Percentiles rank a stretch among this genome's conserved stretches.
phyloP scores from a whole-genome alignment of 92 coral and sea anemone species.

The Actinernus sp. region DNA sequence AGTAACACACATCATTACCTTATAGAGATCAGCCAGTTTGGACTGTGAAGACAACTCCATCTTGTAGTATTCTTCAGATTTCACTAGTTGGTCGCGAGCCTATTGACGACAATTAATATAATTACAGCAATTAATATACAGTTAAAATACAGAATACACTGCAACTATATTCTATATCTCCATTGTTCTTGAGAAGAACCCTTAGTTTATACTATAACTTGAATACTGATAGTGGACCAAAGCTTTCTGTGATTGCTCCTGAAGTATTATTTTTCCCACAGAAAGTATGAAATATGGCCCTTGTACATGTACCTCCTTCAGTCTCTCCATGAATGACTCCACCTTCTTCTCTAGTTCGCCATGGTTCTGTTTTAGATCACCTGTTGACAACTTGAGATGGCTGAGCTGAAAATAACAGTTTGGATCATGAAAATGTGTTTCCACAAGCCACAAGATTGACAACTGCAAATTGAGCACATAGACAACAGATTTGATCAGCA shows the following conservation, averaged over 20 bases:
- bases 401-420: conserved; percentile 48
- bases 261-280: no score
- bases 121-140: neutral
- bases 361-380: conserved; percentile 65
- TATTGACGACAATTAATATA: no score
- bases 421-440: no score
- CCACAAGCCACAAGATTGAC: no score
- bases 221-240: neutral
- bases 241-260: no score
- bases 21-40: conserved; percentile 86
- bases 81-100: conserved; percentile 87
- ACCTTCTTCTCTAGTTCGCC: conserved; percentile 73
- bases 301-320: conserved; percentile 78
- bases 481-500: neutral
- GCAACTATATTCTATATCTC: no score
- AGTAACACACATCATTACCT: no score
- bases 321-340: conserved; percentile 75
- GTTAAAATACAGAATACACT: neutral
- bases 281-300: no score
- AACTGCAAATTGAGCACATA: no score
- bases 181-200: no score
- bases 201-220: no score
- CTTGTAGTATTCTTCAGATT: conserved; percentile 90
- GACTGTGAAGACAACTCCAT: conserved; percentile 95
- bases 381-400: conserved; percentile 65